Evolutionary conservation across 2,797 vertebrate species (phyloP), one percentile per base, ranked within the genome.

Genomic region (Melanotaenia trifasciata): DNA sequence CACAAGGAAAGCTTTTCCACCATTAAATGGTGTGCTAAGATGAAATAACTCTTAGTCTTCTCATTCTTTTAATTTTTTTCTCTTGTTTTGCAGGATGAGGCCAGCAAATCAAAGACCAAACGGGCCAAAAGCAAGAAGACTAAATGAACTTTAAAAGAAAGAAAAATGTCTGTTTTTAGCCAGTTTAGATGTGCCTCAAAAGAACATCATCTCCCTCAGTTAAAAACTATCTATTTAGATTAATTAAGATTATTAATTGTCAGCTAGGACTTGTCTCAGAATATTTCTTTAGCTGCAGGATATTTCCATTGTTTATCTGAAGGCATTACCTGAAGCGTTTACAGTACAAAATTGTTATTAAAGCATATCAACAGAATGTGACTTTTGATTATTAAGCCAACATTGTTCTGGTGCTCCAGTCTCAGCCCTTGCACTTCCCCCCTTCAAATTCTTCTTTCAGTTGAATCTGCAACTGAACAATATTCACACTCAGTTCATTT

Each of bases 111-210:
- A 6, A 94, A 92, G 85, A 87, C 73, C 85, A 95, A 92, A 79
- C 94, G 73, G 76, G 68, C 84, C 58, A 94, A 92, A 92, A 80
- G 54, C 90, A 96, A 94, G 92, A 95, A 94, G 86, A 80, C 84
- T 6, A 96, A 94, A 84, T 96, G 79, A 94, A 79, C 66, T 66
- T 62, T 8, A 26, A 35, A 56, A 22, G 36, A 32, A 32, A 57
- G n/a, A 10, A 24, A 18, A 64, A 20, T 30, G 12, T 71, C 32
- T 24, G 45, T 36, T 84, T 76, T 50, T 5, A 69, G 0, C 2
- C 5, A 9, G 61, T 59, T 51, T 12, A 57, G 0, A 43, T 47
- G 32, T 16, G 22, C 65, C 40, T 56, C 14, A 24, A 0, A 26
- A 35, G 26, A 18, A 33, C 63, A 10, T n/a, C 4, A 7, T 72